Conservation (phyloP, 2,888 invertebrate species). For the Nomada fabriciana region DNA sequence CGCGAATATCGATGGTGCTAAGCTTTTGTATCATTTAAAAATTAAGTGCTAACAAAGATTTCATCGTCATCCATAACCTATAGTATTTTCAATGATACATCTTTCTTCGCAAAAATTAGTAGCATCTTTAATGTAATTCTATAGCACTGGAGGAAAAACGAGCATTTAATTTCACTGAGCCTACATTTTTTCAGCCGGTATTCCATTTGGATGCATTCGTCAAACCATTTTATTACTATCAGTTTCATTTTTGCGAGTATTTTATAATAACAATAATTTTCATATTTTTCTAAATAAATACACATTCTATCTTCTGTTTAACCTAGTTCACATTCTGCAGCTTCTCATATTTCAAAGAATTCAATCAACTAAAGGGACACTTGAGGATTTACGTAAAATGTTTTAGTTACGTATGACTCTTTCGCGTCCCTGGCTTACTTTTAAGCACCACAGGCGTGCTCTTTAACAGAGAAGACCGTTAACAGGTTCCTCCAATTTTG, state of each 20-base stretch:
- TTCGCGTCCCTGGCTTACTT: neutral
- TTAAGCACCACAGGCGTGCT: neutral
- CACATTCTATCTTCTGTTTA: neutral
- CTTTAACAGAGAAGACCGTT: constrained; percentile 1
- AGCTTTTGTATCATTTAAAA: constrained; percentile 5
- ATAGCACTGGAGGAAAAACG: too few species aligned
- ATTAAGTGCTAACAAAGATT: neutral
- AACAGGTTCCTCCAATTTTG: neutral
- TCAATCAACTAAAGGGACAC: neutral
- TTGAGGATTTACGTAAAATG: neutral
- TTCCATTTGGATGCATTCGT: too few species aligned
- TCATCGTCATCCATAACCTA: neutral
- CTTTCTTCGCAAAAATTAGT: too few species aligned
- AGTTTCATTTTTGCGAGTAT: neutral
- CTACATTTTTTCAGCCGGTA: too few species aligned
- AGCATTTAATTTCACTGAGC: too few species aligned
- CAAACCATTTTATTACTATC: neutral
- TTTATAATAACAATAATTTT: neutral
- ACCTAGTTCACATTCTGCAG: neutral
- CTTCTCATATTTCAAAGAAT: neutral
- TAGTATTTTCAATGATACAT: too few species aligned
- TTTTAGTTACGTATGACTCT: constrained; percentile 2
- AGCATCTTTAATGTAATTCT: too few species aligned
- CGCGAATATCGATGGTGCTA: constrained; percentile 2
- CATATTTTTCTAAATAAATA: too few species aligned